Evolutionary conservation across 2,888 invertebrate species (phyloP).

Genomic region (Lasioglossum pauxillum): DNA sequence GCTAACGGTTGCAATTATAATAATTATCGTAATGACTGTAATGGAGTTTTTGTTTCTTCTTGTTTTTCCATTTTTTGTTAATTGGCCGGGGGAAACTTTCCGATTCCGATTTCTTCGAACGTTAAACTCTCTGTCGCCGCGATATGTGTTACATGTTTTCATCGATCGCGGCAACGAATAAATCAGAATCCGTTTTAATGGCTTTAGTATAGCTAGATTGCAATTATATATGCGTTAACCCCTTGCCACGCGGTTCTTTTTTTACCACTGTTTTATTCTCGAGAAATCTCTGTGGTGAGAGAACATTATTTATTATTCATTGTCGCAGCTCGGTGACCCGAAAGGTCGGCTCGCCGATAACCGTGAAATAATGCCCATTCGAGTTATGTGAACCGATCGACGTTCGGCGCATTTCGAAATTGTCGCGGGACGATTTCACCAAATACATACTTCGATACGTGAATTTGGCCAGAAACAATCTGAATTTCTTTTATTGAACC

Average conservation of each 20-base stretch:
- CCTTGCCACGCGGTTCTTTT: neutral
- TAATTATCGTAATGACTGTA: neutral
- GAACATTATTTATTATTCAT: neutral
- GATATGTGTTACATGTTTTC: neutral
- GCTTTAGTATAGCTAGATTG: neutral
- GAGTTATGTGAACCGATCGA: neutral
- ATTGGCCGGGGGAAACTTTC: neutral
- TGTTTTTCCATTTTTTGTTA: neutral
- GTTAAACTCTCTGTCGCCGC: neutral
- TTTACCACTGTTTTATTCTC: neutral
- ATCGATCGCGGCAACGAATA: neutral
- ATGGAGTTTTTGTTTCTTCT: neutral
- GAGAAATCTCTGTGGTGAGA: neutral
- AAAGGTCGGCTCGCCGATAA: neutral
- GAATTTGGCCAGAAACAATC: neutral
- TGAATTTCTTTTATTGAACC: neutral
- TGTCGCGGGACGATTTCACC: neutral
- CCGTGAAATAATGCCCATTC: neutral
- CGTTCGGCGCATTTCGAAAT: neutral
- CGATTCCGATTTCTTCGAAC: neutral
- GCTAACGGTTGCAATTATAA: slow-evolving; percentile 1
- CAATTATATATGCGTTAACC: neutral
- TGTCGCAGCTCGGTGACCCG: neutral
- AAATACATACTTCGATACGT: neutral
- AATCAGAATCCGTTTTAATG: neutral